Conservation (phyloP, 2,113 vertebrate genomes). For the Phodopus roborovskii region DNA sequence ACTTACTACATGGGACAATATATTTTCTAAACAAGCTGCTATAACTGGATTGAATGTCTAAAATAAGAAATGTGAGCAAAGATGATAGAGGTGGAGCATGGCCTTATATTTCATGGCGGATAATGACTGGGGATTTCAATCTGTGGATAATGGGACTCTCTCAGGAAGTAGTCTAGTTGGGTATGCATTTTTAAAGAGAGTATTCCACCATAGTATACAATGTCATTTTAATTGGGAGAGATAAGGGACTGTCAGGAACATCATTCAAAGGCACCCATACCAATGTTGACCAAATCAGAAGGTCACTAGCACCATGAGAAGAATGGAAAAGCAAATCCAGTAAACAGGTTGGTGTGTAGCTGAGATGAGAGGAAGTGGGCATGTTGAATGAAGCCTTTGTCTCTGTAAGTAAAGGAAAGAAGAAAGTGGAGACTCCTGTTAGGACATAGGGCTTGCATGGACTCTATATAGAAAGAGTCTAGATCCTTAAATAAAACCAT, state of each 20-base stretch:
- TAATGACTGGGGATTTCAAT: neutral
- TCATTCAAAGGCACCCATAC: neutral
- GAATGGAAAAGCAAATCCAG: neutral
- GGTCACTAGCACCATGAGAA: neutral
- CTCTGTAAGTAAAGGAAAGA: neutral
- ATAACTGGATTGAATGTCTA: neutral
- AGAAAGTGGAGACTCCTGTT: neutral
- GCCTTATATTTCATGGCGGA: neutral
- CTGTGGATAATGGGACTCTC: neutral
- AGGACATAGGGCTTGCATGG: neutral
- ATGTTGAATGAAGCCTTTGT: neutral
- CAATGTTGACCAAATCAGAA: neutral
- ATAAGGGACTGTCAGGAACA: neutral
- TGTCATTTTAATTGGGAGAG: neutral
- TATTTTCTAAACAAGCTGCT: neutral
- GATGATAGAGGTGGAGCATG: neutral
- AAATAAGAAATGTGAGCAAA: neutral
- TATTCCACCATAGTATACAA: neutral
- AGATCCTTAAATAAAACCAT: slow-evolving; percentile 11
- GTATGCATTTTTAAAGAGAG: neutral
- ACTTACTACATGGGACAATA: neutral
- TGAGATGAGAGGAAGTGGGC: neutral
- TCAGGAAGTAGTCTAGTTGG: neutral
- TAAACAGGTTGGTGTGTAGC: neutral
- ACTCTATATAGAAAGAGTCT: neutral